A percentile compares a stretch with the other conserved stretches of the same genome.
phyloP scores from a whole-genome alignment of 2,888 invertebrate genomes.

The Tetranychus piercei region DNA sequence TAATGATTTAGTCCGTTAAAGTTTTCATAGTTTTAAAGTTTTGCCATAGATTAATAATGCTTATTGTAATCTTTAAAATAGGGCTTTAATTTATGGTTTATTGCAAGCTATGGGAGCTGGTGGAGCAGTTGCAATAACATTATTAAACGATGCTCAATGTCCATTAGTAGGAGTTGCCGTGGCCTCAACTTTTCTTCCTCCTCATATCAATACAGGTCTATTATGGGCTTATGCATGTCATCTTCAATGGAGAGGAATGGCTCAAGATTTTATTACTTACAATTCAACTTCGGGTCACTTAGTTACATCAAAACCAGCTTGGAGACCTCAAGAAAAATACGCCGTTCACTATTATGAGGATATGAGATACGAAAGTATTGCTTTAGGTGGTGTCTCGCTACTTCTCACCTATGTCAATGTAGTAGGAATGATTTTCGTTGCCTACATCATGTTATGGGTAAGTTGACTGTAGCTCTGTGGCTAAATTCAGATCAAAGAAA shows the following conservation, averaged over 20 bases:
- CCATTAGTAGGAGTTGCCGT: conserved; percentile 20
- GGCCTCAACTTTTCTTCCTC: conserved; percentile 21
- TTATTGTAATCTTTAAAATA: background rate
- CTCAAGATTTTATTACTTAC: background rate
- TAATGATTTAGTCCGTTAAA: background rate
- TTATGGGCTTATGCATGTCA: conserved; percentile 18
- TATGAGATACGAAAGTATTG: conserved; percentile 52
- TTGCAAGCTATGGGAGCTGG: conserved; percentile 19
- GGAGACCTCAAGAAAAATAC: conserved; percentile 18
- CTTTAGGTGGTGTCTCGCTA: conserved; percentile 58
- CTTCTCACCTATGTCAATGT: conserved; percentile 60
- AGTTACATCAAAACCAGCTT: conserved; percentile 12
- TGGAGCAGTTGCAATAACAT: conserved; percentile 19
- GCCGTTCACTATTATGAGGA: conserved; percentile 44
- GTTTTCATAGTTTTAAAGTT: background rate
- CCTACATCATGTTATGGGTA: conserved; percentile 55
- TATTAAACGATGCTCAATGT: conserved; percentile 20
- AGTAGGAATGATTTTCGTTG: conserved; percentile 59
- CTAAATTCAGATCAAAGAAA: background rate
- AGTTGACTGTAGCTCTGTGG: conserved; percentile 13
- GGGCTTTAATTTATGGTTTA: conserved; percentile 16
- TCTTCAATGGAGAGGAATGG: conserved; percentile 16
- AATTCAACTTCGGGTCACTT: conserved; percentile 7
- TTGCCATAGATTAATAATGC: background rate
- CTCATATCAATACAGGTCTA: conserved; percentile 18